Evolutionary conservation across 2,888 invertebrate species (phyloP), one percentile per base, ranked within the genome.

Genomic region (Metellina segmentata): DNA sequence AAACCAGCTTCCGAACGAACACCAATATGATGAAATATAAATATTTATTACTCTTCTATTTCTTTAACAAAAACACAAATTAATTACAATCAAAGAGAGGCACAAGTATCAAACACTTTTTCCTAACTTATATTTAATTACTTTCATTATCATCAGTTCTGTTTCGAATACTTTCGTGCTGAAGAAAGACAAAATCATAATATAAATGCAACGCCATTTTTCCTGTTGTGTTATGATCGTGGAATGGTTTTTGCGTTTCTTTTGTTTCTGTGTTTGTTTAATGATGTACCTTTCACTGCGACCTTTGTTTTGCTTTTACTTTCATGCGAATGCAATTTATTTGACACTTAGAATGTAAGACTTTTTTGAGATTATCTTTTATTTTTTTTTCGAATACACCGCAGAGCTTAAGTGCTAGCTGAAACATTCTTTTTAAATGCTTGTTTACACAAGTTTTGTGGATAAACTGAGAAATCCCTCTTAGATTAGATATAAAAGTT

Each of bases 381-480:
- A 34, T 1, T 34, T 34, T 34, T 34, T 4, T 34, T 34, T 34
- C 4, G 34, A 34, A 34, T 34, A 4, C 4, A 34, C 34, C 34
- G 34, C 34, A 2, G 34, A 34, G 34, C 34, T 34, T 78, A 78
- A 78, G 49, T 78, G 52, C 78, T 52, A 51, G 52, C 20, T 52
- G 78, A 78, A 78, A 78, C 52, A 78, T 78, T 75, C 20, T 75
- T 75, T 19, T 48, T 16, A 16, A 75, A 75, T 9, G 49, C 34
- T 13, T 34, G 34, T 75, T 48, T 13, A 75, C 48, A 75, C 34
- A 13, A 4, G 34, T 34, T 34, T 34, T 34, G 34, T 4, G 34
- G 34, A 34, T 34, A 34, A 34, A 34, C 34, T 34, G 34, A 34
- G 34, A 34, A 34, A 34, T 34, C 34, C 13, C 2, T 75, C 49